Evolutionary conservation across 2,797 vertebrate species (phyloP).

Genomic region (Sebastes cheni): DNA sequence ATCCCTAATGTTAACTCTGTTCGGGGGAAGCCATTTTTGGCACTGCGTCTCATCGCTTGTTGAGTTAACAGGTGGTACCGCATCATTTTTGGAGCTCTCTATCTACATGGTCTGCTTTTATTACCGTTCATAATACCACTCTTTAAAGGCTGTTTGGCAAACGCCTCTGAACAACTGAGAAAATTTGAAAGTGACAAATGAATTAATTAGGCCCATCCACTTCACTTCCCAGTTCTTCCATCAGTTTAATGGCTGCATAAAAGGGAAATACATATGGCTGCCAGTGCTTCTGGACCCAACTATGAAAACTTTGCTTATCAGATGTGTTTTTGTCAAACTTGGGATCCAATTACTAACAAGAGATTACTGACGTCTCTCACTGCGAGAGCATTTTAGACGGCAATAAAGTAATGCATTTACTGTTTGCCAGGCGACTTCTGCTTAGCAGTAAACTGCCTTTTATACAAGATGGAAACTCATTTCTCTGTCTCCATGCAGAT

Average conservation of each 20-base stretch:
- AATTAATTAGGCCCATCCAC: slow-evolving; percentile 48
- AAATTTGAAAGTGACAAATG: slow-evolving; percentile 62
- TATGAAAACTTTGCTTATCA: slow-evolving; percentile 54
- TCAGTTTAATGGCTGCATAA: slow-evolving; percentile 60
- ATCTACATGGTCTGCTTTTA: slow-evolving; percentile 36
- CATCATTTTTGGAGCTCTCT: slow-evolving; percentile 35
- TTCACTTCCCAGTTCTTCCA: slow-evolving; percentile 43
- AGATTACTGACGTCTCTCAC: slow-evolving; percentile 26
- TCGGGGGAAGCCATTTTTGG: slow-evolving; percentile 21
- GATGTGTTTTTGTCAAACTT: slow-evolving; percentile 34
- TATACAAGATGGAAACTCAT: neutral
- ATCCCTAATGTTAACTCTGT: slow-evolving; percentile 26
- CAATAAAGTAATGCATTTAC: slow-evolving; percentile 35
- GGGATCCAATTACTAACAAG: slow-evolving; percentile 26
- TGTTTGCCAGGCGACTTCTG: neutral
- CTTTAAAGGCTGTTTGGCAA: slow-evolving; percentile 62
- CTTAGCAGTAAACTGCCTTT: neutral
- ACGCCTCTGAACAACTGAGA: slow-evolving; percentile 18
- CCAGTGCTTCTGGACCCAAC: slow-evolving; percentile 21
- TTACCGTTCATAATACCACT: slow-evolving; percentile 29
- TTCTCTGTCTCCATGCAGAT: slow-evolving; percentile 28
- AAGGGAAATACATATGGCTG: slow-evolving; percentile 30
- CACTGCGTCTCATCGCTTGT: slow-evolving; percentile 16
- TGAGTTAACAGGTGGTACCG: slow-evolving; percentile 52
- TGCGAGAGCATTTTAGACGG: slow-evolving; percentile 24